Evolutionary conservation across 2,113 vertebrate species (phyloP), one percentile per base, ranked within the genome.

Genomic region (Procapra przewalskii): DNA sequence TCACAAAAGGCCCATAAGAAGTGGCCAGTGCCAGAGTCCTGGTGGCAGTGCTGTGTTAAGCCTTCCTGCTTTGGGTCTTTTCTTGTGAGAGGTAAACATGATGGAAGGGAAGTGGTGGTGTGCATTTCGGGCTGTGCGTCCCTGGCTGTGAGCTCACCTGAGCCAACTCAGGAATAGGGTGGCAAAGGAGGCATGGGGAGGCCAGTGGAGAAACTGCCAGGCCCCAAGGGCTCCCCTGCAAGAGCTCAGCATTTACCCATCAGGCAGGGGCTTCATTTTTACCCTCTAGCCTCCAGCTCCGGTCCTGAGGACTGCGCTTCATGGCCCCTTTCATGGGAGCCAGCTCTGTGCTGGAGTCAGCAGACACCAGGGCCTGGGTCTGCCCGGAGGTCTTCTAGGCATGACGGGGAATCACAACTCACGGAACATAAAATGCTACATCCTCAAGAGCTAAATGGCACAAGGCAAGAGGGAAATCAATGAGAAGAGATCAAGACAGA

Each of bases 1-100:
- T 93, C 94, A 97, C 97, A 97, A 96, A 96, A 87, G 62, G 79
- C 91, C 90, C 85, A 3, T 36, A 50, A 90, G 88, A 97, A 93
- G 85, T 90, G 27, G 86, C 86, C 95, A 80, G 86, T 33, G 67
- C 45, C 48, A 4, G 13, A 36, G 36, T 54, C 86, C 59, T 48
- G 60, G 96, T 86, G 91, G 93, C 45, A 59, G 64, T 1, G 7
- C 45, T 91, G 40, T 87, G 91, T 60, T 79, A 91, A 64, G 55
- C 55, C 87, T 83, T 96, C 90, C 77, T 57, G 81, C 57, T 33
- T 81, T 0, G 2, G 48, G 77, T 83, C 77, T 88, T 88, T 86
- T 59, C 94, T 95, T 96, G 87, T 75, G 91, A 97, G 96, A 96
- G 59, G 88, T 87, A 96, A 97, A 97, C 59, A 96, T 0, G 17